These are phyloP conservation scores for Galleria mellonella DNA, from an alignment of 1,140 invertebrate genomes.

Conservation along the genomic window DNA sequence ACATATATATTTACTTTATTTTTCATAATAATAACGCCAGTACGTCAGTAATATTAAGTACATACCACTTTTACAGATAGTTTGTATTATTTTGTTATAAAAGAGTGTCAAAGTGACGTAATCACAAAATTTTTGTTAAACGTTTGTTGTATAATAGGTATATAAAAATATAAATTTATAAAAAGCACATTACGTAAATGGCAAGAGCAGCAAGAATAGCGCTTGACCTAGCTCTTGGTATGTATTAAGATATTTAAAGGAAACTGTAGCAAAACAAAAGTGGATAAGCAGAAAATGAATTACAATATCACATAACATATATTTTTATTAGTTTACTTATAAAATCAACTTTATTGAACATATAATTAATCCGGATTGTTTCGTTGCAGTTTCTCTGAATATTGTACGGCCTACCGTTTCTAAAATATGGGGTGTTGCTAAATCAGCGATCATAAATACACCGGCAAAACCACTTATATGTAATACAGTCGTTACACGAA, in stretches of 20 bases:
- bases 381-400: constrained; percentile 61
- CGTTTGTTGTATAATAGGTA: too few relatives aligned
- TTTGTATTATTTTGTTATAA: too few relatives aligned
- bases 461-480: constrained; percentile 34
- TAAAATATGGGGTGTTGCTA: constrained; percentile 37
- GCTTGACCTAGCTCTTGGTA: constrained; percentile 45
- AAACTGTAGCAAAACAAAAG: constrained; percentile 33
- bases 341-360: too few relatives aligned
- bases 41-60: too few relatives aligned
- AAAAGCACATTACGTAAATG: constrained; percentile 16
- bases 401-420: constrained; percentile 37
- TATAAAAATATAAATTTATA: too few relatives aligned
- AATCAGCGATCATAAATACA: constrained; percentile 27
- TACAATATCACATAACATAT: too few relatives aligned
- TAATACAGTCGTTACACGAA: constrained; percentile 34
- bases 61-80: too few relatives aligned
- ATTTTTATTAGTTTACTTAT: too few relatives aligned
- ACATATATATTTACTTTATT: too few relatives aligned
- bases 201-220: constrained; percentile 36
- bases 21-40: too few relatives aligned
- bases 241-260: constrained; percentile 5
- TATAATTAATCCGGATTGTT: constrained; percentile 17
- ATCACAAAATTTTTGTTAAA: too few relatives aligned
- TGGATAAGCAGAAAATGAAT: constrained; percentile 3
- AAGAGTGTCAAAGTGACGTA: too few relatives aligned